Evolutionary conservation across 2,888 invertebrate species (phyloP), one percentile per base, ranked within the genome.

Genomic region (Chrysolina americana): DNA sequence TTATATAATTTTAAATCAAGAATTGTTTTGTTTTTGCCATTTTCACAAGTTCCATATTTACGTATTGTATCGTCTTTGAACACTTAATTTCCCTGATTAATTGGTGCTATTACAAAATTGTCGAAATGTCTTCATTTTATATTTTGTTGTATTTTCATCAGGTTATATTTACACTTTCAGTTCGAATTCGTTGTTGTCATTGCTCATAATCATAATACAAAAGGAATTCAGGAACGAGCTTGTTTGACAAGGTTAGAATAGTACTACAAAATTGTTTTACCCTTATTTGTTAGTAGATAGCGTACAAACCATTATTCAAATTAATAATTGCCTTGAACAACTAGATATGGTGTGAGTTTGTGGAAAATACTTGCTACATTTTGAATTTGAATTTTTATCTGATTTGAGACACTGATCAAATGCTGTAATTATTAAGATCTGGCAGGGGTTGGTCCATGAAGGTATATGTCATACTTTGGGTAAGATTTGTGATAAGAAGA

Each of bases 1-100:
- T 53, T 68, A 53, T 68, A 68, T 68, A 53, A 66, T 68, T 68
- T 68, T 68, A 68, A 36, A 36, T 23, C 13, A 28, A 53, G 19
- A 36, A 28, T 28, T 68, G 50, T 68, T 68, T 68, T 66, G 36
- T 41, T 53, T 53, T 68, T 53, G 19, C 48, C 53, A 53, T 68
- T 41, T 41, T 19, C n/a, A 21, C 9, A 15, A 41, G 10, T 53
- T 56, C n/a, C 17, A n/a, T 10, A n/a, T 50, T 66, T 23, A 36
- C 48, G 23, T 28, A 41, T 28, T 68, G 44, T 64, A 41, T 19
- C 19, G 13, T 36, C 15, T 53, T 68, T 68, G 47, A 41, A 68
- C 23, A 68, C 53, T 44, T 23, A 28, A 59, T 59, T 59, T 59
- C 36, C 36, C 28, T n/a, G n/a, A 59, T n/a, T 28, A 28, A 59